Evolutionary conservation across 2,888 invertebrate genomes (phyloP), one percentile per base, ranked within the genome.

Genomic region (Blastobasis adustella): DNA sequence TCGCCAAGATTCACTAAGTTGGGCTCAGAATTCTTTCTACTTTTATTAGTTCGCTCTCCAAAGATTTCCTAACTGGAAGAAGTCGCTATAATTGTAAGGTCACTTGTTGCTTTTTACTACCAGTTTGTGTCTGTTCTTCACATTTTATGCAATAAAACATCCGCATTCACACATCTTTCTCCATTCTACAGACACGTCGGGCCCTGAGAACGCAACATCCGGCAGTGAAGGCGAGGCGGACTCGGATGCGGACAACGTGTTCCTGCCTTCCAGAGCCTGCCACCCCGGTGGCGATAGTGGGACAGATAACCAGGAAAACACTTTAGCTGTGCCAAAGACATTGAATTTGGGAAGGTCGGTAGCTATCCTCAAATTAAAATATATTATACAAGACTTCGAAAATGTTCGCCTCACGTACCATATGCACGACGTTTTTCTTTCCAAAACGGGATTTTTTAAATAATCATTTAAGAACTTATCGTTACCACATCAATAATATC

Each of bases 171-270:
- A 2, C 23, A 23, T 23, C 1, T 2, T n/a, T n/a, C n/a, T n/a
- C n/a, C 1, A 23, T 23, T 23, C 23, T 23, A 23, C 58, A 89
- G 89, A 89, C 54, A 89, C 89, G 37, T 89, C 89, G 4, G 94
- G 95, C 0, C 95, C 95, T 4, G 94, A 94, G 71, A 92, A 93
- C 53, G 80, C 88, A 47, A 82, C 78, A 44, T 87, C 86, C 0
- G 85, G 82, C 1, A 89, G 89, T 47, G 89, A 89, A 4, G 86
- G 78, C 0, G 89, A 89, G 60, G 81, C 79, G 0, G 89, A 89
- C 61, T 89, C 89, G 0, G 89, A 89, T 51, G 86, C 83, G 0
- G 89, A 89, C 47, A 89, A 89, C 50, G 89, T 89, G 1, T 89
- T 89, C 53, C 68, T 89, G 1, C 89, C 89, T 0, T 74, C 84